These are phyloP conservation scores for Carterocephalus palaemon DNA, from an alignment of 2,888 invertebrate genomes.

Conservation along the genomic window DNA sequence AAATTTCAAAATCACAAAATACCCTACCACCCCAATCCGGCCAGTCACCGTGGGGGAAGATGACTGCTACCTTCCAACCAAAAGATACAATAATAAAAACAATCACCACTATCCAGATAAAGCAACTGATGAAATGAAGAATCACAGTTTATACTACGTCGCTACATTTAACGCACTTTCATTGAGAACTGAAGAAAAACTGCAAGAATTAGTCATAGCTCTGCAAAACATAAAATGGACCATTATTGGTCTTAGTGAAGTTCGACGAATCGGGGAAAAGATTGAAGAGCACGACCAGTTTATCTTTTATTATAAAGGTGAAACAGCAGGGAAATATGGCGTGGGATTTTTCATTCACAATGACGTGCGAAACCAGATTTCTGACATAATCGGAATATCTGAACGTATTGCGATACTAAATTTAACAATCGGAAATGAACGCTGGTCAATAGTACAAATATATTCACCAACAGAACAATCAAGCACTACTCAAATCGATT, in stretches of 20 bases:
- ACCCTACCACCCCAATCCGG: conserved; percentile 29
- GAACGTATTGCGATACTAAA: conserved; percentile 27
- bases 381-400: conserved; percentile 23
- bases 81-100: not conserved
- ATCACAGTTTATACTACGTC: not conserved
- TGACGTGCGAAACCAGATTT: conserved; percentile 7
- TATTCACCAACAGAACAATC: no score
- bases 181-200: conserved; percentile 25
- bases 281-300: conserved; percentile 28
- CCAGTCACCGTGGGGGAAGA: no score
- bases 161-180: conserved; percentile 29
- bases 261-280: conserved; percentile 28
- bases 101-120: no score
- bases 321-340: conserved; percentile 2
- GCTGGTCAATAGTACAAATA: no score
- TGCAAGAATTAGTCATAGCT: conserved; percentile 26
- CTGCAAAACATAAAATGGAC: conserved; percentile 30
- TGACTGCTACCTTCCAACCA: conserved; percentile 26
- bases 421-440: not conserved
- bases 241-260: conserved; percentile 32
- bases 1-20: not conserved
- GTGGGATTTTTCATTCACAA: conserved; percentile 17
- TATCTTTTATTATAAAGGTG: not conserved
- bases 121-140: not conserved
- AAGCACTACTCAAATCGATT: not conserved